phyloP scores from a whole-genome alignment of 2,113 vertebrate genomes.

The Ibidorhyncha struthersii region DNA sequence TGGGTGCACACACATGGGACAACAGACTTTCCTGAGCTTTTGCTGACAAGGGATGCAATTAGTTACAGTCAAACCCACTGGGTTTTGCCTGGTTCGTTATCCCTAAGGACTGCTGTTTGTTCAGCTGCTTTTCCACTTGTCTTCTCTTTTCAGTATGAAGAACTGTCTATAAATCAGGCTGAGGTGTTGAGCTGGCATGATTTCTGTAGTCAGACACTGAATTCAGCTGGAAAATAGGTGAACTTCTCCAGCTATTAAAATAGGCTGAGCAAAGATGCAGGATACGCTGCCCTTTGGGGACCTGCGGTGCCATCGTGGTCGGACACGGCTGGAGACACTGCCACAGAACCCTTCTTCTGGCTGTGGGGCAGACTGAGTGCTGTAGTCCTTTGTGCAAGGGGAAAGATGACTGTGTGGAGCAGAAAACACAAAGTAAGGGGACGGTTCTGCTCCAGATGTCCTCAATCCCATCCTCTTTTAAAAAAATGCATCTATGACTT shows the following conservation, averaged over 20 bases:
- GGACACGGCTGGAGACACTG: not conserved
- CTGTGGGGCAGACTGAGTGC: not conserved
- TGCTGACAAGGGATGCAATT: constrained; percentile 6
- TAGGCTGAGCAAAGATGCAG: not conserved
- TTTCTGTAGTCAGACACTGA: not conserved
- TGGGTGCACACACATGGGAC: not conserved
- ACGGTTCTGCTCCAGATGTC: not conserved
- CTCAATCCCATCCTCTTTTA: not conserved
- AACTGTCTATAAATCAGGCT: not conserved
- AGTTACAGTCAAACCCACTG: not conserved
- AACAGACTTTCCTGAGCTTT: not conserved
- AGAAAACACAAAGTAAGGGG: not conserved
- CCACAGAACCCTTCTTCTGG: not conserved
- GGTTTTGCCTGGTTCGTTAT: not conserved
- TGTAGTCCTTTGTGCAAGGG: not conserved
- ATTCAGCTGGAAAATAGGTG: not conserved
- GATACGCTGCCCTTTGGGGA: not conserved
- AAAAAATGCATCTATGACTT: not conserved
- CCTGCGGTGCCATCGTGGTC: fast-evolving
- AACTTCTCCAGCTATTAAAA: not conserved
- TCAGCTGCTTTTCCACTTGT: constrained; percentile 23
- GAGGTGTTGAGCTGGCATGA: not conserved
- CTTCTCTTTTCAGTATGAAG: not conserved
- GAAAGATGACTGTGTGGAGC: not conserved
- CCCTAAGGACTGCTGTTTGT: not conserved